Evolutionary conservation across 92 coral and sea anemone genomes (phyloP), one percentile per base, ranked within the genome.

Genomic region (Siderastrea radians): DNA sequence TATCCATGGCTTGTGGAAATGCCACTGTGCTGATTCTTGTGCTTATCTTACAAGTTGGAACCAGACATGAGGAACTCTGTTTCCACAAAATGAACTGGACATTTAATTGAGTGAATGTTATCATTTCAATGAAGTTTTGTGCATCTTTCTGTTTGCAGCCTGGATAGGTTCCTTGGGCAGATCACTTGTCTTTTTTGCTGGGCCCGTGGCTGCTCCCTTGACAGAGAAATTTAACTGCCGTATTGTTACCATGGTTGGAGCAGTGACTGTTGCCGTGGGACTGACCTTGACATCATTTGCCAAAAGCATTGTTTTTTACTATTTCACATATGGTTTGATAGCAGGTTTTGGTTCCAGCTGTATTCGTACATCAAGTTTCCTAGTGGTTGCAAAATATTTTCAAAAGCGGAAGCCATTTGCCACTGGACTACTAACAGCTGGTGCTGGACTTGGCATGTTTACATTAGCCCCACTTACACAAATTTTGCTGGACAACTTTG

Each of bases 161-260:
- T 78, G 83, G 83, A 78, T 78, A 45, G 70, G 70, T 19, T 60
- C 83, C 10, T 11, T 78, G 53, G 52, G 17, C 6, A 1, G 1
- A 1, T 59, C 14, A 17, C 57, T 48, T 17, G 1, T 60, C 43
- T 62, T 46, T 49, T 78, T 78, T 61, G 69, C 52, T 51, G 26
- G 54, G 44, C 71, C 83, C 46, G 69, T 78, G 54, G 83, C 71
- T 64, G 83, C 49, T 46, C 57, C 52, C 14, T 8, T 78, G 70
- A 16, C 83, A 60, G 83, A 78, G 52, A 46, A 64, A 49, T 78
- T 78, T 16, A n/a, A 52, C 71, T 78, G 83, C 57, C 83, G 83
- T 48, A 45, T 7, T 50, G 83, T 78, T 53, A 78, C 54, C 70
- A 43, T 78, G 58, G 12, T 64, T 49, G 83, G 83, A 62, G 55